Percentiles rank a stretch among this genome's conserved stretches.
Conservation (phyloP, 2,797 vertebrate genomes). For the Muscicapa comitata region DNA sequence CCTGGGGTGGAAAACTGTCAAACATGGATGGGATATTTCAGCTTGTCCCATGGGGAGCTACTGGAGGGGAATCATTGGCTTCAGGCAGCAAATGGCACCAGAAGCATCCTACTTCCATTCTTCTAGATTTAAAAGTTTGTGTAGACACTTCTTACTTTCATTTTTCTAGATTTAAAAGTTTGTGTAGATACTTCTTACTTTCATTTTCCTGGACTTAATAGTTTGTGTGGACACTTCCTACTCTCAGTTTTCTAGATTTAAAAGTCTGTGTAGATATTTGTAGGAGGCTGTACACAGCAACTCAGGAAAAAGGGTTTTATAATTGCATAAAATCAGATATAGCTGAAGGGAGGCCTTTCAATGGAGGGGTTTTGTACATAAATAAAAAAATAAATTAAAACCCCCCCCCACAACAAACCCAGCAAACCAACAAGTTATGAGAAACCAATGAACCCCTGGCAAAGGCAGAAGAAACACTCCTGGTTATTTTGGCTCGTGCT, state of each 20-base stretch:
- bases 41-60: not conserved
- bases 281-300: not conserved
- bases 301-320: not conserved
- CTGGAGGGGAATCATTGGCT: not conserved
- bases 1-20: not conserved
- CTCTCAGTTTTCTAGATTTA: not conserved
- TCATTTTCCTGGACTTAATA: not conserved
- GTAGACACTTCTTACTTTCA: not conserved
- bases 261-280: not conserved
- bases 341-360: not conserved
- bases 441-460: not conserved
- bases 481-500: not conserved
- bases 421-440: not conserved
- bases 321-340: not conserved
- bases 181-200: too few species aligned
- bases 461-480: not conserved
- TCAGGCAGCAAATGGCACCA: not conserved
- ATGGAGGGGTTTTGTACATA: rapidly evolving
- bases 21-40: not conserved
- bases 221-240: too few species aligned
- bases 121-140: not conserved
- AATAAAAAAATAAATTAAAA: not conserved
- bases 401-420: too few species aligned
- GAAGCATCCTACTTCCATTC: rapidly evolving
- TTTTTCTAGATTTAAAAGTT: not conserved